Conservation (phyloP, 2,797 vertebrate species). For the Odontamblyopus rebecca region DNA sequence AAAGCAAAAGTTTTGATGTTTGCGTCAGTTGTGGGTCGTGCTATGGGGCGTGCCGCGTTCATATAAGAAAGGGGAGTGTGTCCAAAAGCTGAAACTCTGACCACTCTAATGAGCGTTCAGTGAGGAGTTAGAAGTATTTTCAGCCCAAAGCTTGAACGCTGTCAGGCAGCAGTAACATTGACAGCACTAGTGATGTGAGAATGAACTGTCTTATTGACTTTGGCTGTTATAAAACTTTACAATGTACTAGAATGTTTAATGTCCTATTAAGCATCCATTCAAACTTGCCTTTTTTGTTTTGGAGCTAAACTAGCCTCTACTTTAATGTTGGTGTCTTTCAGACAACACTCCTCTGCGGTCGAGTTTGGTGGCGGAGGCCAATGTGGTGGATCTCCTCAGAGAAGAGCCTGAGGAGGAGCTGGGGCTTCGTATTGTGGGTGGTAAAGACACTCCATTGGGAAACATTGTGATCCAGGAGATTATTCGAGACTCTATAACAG, state of each 20-base stretch:
- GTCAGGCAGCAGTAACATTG: no score
- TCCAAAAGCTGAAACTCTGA: no score
- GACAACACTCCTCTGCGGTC: slow-evolving; percentile 84
- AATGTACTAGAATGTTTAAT: not conserved
- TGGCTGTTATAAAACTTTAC: not conserved
- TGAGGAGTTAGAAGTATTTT: no score
- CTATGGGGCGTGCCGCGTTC: no score
- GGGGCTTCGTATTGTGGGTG: slow-evolving; percentile 90
- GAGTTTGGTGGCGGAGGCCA: slow-evolving; percentile 89
- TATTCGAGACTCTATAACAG: slow-evolving; percentile 81
- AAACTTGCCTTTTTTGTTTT: not conserved
- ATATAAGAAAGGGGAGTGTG: no score
- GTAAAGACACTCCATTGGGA: slow-evolving; percentile 91
- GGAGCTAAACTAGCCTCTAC: not conserved
- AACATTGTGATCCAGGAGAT: slow-evolving; percentile 93
- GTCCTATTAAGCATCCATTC: not conserved
- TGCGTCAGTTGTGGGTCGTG: no score
- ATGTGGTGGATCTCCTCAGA: slow-evolving; percentile 84
- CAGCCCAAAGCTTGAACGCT: no score
- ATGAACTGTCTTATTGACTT: no score
- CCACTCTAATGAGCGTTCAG: no score
- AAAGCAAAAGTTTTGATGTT: no score
- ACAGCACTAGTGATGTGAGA: no score
- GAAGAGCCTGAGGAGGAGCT: slow-evolving; percentile 86
- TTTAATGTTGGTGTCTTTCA: slow-evolving; percentile 38